Conservation (phyloP, 2,888 invertebrate genomes). For the Apocheima hispidaria region DNA sequence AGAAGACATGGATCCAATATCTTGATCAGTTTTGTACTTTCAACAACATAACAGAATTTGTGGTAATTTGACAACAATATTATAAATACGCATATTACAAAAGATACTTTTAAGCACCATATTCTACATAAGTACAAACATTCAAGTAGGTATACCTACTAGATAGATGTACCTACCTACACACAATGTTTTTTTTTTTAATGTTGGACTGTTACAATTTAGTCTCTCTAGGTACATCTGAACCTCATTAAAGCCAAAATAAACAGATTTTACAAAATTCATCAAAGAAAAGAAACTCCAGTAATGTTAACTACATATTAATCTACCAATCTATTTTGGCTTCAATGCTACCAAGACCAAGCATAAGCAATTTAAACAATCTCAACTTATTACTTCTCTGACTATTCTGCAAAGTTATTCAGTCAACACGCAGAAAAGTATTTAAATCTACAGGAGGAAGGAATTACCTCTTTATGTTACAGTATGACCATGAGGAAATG, state of each 20-base stretch:
- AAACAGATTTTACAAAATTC: neutral
- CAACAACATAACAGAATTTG: constrained; percentile 16
- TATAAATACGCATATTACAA: constrained; percentile 21
- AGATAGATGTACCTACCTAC: neutral
- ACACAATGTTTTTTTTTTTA: neutral
- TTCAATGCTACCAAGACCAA: neutral
- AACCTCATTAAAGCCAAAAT: neutral
- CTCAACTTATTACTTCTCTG: neutral
- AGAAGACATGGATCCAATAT: neutral
- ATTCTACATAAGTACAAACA: constrained; percentile 42
- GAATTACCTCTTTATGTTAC: too few species aligned
- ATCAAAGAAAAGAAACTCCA: neutral
- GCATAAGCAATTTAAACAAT: neutral
- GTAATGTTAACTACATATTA: neutral
- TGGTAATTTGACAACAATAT: constrained; percentile 27
- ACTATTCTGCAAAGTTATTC: too few species aligned
- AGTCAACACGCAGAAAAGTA: too few species aligned
- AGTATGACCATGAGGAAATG: too few species aligned
- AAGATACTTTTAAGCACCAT: constrained; percentile 42
- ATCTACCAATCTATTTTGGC: neutral
- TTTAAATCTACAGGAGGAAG: too few species aligned
- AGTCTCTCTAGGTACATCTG: neutral
- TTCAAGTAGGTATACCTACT: neutral
- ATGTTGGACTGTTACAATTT: neutral
- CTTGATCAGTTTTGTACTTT: constrained; percentile 27